Evolutionary conservation across 2,113 vertebrate species (phyloP), one percentile per base, ranked within the genome.

Genomic region (Alexandromys fortis): DNA sequence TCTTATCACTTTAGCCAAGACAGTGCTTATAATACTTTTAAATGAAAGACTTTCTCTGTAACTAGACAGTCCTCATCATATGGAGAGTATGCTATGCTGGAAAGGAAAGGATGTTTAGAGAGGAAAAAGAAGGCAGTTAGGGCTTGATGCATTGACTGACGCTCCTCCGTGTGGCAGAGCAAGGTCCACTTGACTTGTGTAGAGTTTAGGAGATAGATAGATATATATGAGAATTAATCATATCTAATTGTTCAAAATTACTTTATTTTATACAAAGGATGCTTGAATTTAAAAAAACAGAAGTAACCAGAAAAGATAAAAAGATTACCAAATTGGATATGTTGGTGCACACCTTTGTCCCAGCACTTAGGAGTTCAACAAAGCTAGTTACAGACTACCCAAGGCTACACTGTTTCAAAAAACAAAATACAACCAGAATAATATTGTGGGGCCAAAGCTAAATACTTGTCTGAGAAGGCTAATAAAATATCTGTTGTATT

Each of bases 261-360:
- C 8, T 89, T 73, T 89, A 73, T 58, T 76, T 61, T 45, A 52
- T 33, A 35, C 72, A 95, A 79, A 81, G 58, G 17, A 49, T 81
- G 33, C 19, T 91, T 28, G 73, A 21, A 24, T 49, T 86, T 92
- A 72, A 81, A 45, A 28, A 45, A 91, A 79, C 5, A 26, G 70
- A 86, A 94, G 42, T 86, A 90, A 90, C 70, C 45, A 86, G 83
- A 94, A 89, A 63, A 96, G 9, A 26, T 82, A 87, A 61, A 94
- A 94, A 67, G 38, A 95, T 76, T 73, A 61, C 26, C 52, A 77
- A 76, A 93, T 55, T 38, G 4, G 55, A 65, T 45, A 4, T 86
- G 38, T 6, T 58, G 55, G 19, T 58, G 19, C 19, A 58, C 19
- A 58, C 58, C 19, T 58, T 58, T 58, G 58, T 58, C 19, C 17